Percentiles rank a stretch among this genome's conserved stretches.
phyloP scores from a whole-genome alignment of 2,888 invertebrate genomes.

The Oscheius sp. region DNA sequence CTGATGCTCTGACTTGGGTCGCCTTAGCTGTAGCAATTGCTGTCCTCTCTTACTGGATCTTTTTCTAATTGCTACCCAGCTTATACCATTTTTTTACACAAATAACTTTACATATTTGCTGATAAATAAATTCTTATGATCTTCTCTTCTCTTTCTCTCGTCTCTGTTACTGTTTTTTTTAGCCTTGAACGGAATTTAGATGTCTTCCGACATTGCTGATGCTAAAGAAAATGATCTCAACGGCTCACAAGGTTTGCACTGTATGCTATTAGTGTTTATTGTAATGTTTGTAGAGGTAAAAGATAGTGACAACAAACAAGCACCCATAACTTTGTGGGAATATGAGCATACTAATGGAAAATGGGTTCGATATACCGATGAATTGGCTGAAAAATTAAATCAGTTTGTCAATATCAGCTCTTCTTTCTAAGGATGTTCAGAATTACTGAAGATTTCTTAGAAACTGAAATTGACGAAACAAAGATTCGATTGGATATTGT shows the following conservation, averaged over 20 bases:
- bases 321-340: constrained; percentile 26
- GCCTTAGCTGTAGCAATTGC: constrained; percentile 63
- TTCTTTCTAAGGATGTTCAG: neutral
- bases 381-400: constrained; percentile 29
- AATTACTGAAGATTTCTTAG: constrained; percentile 11
- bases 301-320: neutral
- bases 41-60: constrained; percentile 62
- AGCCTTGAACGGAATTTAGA: neutral
- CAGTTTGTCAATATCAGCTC: neutral
- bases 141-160: neutral
- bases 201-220: constrained; percentile 11
- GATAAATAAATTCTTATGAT: constrained; percentile 10
- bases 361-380: constrained; percentile 34
- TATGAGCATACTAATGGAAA: constrained; percentile 32
- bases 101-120: neutral
- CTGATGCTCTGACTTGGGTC: constrained; percentile 28
- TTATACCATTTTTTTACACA: neutral
- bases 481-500: constrained; percentile 34
- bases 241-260: neutral
- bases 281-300: neutral
- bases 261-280: neutral
- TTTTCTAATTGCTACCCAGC: constrained; percentile 6
- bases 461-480: constrained; percentile 35
- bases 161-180: neutral
- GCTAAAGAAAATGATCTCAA: constrained; percentile 7